These are phyloP conservation scores for Anhinga anhinga DNA, from an alignment of 2,113 vertebrate species.

Conservation along the genomic window DNA sequence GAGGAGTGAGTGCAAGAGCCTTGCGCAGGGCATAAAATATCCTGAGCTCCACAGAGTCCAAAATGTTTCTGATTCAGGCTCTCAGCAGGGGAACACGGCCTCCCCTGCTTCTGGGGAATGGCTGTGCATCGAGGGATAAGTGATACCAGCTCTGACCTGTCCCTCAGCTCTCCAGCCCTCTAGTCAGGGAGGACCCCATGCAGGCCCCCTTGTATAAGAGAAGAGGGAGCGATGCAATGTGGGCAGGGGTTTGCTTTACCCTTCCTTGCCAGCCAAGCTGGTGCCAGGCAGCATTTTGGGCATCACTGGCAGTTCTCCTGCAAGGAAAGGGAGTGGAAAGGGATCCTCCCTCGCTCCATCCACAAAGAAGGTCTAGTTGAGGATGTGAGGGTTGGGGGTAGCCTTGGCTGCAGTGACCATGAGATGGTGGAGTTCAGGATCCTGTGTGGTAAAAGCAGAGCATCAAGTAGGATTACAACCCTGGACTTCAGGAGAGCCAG, in stretches of 20 bases:
- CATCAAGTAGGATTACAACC: too few relatives aligned
- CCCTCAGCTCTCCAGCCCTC: not conserved
- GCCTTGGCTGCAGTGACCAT: too few relatives aligned
- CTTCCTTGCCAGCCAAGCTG: not conserved
- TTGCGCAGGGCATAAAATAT: not conserved
- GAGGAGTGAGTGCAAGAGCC: not conserved
- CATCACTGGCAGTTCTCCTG: not conserved
- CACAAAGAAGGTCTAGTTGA: too few relatives aligned
- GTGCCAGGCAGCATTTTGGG: not conserved
- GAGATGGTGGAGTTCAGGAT: too few relatives aligned
- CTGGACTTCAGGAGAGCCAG: too few relatives aligned
- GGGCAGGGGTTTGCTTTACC: not conserved
- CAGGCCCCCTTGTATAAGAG: not conserved
- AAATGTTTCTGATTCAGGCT: not conserved
- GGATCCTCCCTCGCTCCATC: not conserved
- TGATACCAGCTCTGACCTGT: not conserved
- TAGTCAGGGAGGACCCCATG: rapidly evolving
- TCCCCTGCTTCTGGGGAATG: rapidly evolving
- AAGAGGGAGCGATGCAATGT: rapidly evolving
- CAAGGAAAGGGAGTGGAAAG: not conserved
- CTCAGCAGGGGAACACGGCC: not conserved
- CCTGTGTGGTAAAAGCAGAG: too few relatives aligned
- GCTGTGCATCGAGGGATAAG: not conserved
- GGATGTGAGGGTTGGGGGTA: too few relatives aligned
- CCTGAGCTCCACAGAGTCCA: not conserved